Evolutionary conservation across 2,888 invertebrate genomes (phyloP), one percentile per base, ranked within the genome.

Genomic region (Tipula vernalis): DNA sequence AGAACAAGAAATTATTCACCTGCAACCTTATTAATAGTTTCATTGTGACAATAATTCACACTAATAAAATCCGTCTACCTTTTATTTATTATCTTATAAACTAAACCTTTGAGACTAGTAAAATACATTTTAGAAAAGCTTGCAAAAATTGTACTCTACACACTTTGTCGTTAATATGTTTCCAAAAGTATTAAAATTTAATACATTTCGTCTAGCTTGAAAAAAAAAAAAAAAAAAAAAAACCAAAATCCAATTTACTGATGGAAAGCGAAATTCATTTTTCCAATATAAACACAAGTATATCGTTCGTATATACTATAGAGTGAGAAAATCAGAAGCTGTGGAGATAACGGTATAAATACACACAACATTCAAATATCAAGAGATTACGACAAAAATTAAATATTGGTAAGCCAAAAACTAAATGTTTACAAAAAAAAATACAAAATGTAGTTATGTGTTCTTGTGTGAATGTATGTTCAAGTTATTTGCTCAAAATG

Each of bases 361-460:
- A 71, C 71, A 71, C 39, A 28, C 28, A 71, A 18, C 71, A 71
- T 71, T 4, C 71, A 71, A 71, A 71, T 71, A 71, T 71, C 71
- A 71, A 71, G 71, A 71, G 71, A 71, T 71, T 71, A 71, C 71
- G 71, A 71, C 71, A 71, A 71, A 71, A 71, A 71, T 71, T 71
- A 71, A 71, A 71, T 71, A 71, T 71, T 71, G 71, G 71, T 71
- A 71, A 71, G 71, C 71, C 71, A 71, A 71, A 28, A 71, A 71
- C 71, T 71, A 71, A 71, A 71, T 71, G 71, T 71, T 71, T 71
- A 71, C 28, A 71, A 71, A 8, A 18, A 71, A 57, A 6, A 57
- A 57, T 28, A 57, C 18, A 18, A 28, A 18, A 71, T 71, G 71
- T 71, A 71, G 71, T 71, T 71, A 71, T 28, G 71, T 71, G 71